Evolutionary conservation across 2,888 invertebrate genomes (phyloP), one percentile per base, ranked within the genome.

Genomic region (Zaprionus lineosus): DNA sequence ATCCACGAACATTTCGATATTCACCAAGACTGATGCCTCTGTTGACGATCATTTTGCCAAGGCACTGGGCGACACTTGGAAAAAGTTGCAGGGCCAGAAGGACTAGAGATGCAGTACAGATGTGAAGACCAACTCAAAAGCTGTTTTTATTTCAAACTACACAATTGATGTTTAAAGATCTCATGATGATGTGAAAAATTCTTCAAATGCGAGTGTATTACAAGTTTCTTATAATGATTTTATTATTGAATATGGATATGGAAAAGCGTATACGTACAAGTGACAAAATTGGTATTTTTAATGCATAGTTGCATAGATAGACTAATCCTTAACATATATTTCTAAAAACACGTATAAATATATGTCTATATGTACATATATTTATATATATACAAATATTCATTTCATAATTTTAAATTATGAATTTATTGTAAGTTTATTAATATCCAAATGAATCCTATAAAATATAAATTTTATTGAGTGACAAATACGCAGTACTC

Each of bases 41-140:
- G 97, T 97, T 34, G 97, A 97, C 90, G 97, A 97, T 88, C 97
- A 97, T 88, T 97, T 97, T 91, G 96, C 96, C 21, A 97, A 96
- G 91, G 96, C 97, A 0, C 91, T 97, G 36, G 94, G 94, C 18
- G 95, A 95, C 86, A 96, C 96, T 0, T 97, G 96, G 97, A 91
- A 92, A 65, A 93, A 94, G 88, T 91, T 94, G 61, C 94, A 94
- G 86, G 93, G 93, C 55, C 93, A 93, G 18, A 92, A 88, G 69
- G 87, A 88, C 40, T 72, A 84, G 39, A 55, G 74, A 16, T 21
- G 41, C 19, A 14, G 36, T 36, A 28, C 28, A 28, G 28, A 57
- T 43, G 41, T 18, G 48, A 62, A 43, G 53, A 74, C 36, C 62
- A 72, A 79, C 63, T 64, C 59, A 75, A 81, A 68, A 61, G 82